Base-by-base conservation (phyloP, 2,113 vertebrate genomes). In the Philantomba maxwellii region DNA sequence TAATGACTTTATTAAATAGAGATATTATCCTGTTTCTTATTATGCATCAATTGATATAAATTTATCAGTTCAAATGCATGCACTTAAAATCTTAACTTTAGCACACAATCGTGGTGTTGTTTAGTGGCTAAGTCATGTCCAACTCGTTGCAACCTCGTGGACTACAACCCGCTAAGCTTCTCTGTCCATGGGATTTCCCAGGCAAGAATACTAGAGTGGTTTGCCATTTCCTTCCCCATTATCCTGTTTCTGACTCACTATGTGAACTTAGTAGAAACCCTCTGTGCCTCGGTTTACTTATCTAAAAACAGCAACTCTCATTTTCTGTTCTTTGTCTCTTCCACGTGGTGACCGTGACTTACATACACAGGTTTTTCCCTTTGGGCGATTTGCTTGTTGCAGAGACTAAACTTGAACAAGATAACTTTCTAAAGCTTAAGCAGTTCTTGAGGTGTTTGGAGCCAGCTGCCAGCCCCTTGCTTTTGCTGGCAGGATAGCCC, bases 131-230 rank as follows among this genome's bases (percentile, higher is more conserved):
- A 75, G 70, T 43, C 70, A 75, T 43, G 36, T 75, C 70, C 7
- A 3, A 25, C 36, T 39, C 1, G 0, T 75, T 75, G 36, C 23
- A 43, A 26, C 36, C 36, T 43, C 1, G 0, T 25, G 70, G 70
- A 75, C 70, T 43, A 14, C 6, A 75, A 36, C 36, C 36, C 0
- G 3, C 36, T 30, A 75, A 43, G 36, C 36, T 75, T 21, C 21
- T 43, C 70, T 75, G 70, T 75, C 36, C 70, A 7, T 43, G 36
- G 23, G 70, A 75, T 43, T 75, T 43, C 70, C 36, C 23, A 75
- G 70, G 70, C 23, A 43, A 43, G 12, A 75, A 75, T 7, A 43
- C 36, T 43, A 14, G 70, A 26, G 70, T 43, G 36, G 70, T 25
- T 75, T 75, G 23, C 36, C 70, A 75, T 75, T 75, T 75, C 70